These are phyloP conservation scores for Congeria kusceri DNA, from an alignment of 2,888 invertebrate species.

Conservation along the genomic window DNA sequence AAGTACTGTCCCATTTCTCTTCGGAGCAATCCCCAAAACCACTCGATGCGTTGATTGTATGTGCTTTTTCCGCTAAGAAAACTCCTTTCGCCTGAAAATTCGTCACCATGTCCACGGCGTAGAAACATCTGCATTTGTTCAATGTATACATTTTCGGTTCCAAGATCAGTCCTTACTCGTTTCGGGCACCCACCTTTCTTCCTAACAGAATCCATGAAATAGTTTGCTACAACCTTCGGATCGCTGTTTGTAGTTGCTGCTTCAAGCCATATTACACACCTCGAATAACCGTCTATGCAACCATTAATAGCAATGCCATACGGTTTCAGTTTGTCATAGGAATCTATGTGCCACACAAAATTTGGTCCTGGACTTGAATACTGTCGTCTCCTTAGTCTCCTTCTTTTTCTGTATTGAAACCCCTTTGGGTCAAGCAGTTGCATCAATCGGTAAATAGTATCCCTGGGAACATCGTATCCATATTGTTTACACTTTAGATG, in stretches of 20 bases:
- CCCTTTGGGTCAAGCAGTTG: slow-evolving; percentile 40
- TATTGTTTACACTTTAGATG: slow-evolving; percentile 37
- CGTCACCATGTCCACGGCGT: slow-evolving; percentile 17
- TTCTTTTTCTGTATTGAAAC: slow-evolving; percentile 21
- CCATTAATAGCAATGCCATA: slow-evolving; percentile 57
- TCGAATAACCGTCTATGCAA: slow-evolving; percentile 57
- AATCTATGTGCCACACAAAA: slow-evolving; percentile 58
- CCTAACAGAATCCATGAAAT: slow-evolving; percentile 40
- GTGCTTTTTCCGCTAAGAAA: slow-evolving; percentile 38
- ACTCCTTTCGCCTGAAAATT: slow-evolving; percentile 16
- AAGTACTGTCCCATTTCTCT: slow-evolving; percentile 23
- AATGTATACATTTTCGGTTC: slow-evolving; percentile 52
- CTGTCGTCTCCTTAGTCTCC: slow-evolving; percentile 42
- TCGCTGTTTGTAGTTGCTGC: slow-evolving; percentile 49
- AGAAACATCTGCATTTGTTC: slow-evolving; percentile 24
- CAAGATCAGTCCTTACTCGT: slow-evolving; percentile 44
- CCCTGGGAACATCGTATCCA: slow-evolving; percentile 1
- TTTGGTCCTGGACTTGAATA: slow-evolving; percentile 51
- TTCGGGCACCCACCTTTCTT: slow-evolving; percentile 44
- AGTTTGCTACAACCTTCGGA: slow-evolving; percentile 42
- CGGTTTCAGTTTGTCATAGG: slow-evolving; percentile 53
- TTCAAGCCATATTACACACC: slow-evolving; percentile 56
- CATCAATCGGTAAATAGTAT: slow-evolving; percentile 17
- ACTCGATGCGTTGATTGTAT: slow-evolving; percentile 15
- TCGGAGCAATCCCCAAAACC: slow-evolving; percentile 8